phyloP scores from a whole-genome alignment of 2,888 invertebrate genomes.

The Stenchaetothrips biformis region DNA sequence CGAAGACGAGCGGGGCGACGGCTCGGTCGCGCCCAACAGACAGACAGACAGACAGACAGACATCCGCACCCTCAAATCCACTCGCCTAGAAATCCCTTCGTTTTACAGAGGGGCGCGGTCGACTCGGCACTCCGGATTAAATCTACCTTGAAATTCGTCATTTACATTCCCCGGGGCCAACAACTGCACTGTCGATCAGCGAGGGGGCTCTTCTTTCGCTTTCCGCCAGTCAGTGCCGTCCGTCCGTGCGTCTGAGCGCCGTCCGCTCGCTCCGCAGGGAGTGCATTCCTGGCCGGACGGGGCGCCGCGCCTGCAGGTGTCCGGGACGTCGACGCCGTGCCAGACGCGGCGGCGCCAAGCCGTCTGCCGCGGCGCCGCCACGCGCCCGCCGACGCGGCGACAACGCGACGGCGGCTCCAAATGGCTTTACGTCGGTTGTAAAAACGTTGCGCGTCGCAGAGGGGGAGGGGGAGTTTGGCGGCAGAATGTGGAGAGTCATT shows the following conservation, averaged over 20 bases:
- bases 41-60: neutral
- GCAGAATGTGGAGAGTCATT: constrained; percentile 17
- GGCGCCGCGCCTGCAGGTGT: no score
- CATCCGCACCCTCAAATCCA: neutral
- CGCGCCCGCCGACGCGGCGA: neutral
- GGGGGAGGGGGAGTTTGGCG: neutral
- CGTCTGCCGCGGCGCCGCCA: no score
- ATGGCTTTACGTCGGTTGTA: constrained; percentile 20
- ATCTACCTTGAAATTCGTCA: constrained; percentile 22
- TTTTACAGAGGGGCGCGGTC: no score
- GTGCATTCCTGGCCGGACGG: no score
- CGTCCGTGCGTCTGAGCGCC: no score
- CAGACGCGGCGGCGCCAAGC: neutral
- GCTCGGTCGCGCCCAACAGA: no score
- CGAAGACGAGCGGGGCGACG: no score
- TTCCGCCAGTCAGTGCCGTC: no score
- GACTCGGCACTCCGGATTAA: constrained; percentile 17
- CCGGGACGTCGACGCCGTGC: no score
- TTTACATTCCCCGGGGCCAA: constrained; percentile 17
- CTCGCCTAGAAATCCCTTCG: neutral
- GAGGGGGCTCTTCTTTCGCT: no score
- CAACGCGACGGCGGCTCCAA: constrained; percentile 4
- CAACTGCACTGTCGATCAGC: constrained; percentile 11
- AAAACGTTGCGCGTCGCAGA: neutral
- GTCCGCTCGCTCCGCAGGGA: no score